Evolutionary conservation across 2,113 vertebrate species (phyloP).

Genomic region (Atherinomorus stipes): DNA sequence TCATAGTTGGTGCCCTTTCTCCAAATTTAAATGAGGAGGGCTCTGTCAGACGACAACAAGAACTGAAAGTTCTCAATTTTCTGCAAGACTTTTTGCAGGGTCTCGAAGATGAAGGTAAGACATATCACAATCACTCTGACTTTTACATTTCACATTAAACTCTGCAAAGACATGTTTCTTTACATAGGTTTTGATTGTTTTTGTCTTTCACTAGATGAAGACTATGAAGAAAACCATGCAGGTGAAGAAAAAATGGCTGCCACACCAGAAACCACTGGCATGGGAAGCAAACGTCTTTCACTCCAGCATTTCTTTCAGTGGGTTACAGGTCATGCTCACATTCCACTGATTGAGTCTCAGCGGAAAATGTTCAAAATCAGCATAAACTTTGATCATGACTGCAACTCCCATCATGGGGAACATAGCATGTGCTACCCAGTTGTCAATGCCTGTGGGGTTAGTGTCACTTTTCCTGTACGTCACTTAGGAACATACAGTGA

Average conservation of each 20-base stretch:
- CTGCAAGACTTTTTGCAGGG: no score
- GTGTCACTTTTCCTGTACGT: not conserved
- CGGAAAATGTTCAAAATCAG: not conserved
- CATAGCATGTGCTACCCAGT: not conserved
- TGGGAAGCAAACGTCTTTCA: not conserved
- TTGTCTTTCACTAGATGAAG: not conserved
- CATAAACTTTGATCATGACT: not conserved
- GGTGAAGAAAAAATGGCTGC: not conserved
- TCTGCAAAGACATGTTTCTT: no score
- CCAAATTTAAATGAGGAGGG: no score
- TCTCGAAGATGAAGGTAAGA: no score
- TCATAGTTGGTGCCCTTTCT: no score
- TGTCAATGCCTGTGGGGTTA: conserved; percentile 1
- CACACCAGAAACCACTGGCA: not conserved
- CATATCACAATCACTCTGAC: no score
- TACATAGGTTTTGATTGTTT: no score
- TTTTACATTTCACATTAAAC: no score
- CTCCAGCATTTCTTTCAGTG: not conserved
- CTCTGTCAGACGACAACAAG: no score
- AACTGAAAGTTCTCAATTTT: no score
- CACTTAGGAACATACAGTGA: not conserved
- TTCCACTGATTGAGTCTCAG: not conserved
- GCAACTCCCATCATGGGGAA: not conserved
- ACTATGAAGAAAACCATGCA: not conserved
- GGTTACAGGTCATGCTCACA: conserved; percentile 2